Evolutionary conservation across 2,888 invertebrate genomes (phyloP).

Genomic region (Lasioglossum figueresi): DNA sequence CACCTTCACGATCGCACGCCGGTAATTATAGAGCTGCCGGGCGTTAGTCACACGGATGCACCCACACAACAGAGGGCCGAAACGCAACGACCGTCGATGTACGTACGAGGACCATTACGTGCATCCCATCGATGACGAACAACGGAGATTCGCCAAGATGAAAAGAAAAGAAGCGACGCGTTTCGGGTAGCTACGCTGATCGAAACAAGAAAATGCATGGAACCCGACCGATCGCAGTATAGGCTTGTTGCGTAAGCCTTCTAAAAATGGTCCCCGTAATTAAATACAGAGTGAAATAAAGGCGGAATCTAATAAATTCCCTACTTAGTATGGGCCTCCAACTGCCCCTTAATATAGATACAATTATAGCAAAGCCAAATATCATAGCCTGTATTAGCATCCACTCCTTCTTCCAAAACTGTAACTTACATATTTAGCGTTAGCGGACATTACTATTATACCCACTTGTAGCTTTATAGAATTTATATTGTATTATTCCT

Average conservation of each 20-base stretch:
- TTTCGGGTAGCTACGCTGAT: not conserved
- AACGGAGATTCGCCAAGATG: not conserved
- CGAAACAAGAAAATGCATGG: not conserved
- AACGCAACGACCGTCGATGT: not conserved
- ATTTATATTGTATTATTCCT: too few relatives aligned
- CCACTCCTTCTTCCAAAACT: too few relatives aligned
- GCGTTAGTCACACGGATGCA: not conserved
- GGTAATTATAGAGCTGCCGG: constrained; percentile 45
- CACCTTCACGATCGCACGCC: constrained; percentile 41
- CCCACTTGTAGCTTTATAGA: too few relatives aligned
- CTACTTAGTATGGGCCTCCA: too few relatives aligned
- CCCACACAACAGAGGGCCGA: not conserved
- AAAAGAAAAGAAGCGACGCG: not conserved
- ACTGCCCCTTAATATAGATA: too few relatives aligned
- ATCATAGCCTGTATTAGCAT: too few relatives aligned
- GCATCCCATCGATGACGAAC: not conserved
- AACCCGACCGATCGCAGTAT: not conserved
- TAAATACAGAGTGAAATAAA: not conserved
- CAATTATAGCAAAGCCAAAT: too few relatives aligned
- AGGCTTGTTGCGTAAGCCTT: not conserved
- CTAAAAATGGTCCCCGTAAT: constrained; percentile 17
- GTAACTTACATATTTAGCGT: too few relatives aligned
- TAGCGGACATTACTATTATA: too few relatives aligned
- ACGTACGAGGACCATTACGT: not conserved
- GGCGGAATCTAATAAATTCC: too few relatives aligned